Conservation (phyloP, 2,113 vertebrate species). For the Eptesicus fuscus region DNA sequence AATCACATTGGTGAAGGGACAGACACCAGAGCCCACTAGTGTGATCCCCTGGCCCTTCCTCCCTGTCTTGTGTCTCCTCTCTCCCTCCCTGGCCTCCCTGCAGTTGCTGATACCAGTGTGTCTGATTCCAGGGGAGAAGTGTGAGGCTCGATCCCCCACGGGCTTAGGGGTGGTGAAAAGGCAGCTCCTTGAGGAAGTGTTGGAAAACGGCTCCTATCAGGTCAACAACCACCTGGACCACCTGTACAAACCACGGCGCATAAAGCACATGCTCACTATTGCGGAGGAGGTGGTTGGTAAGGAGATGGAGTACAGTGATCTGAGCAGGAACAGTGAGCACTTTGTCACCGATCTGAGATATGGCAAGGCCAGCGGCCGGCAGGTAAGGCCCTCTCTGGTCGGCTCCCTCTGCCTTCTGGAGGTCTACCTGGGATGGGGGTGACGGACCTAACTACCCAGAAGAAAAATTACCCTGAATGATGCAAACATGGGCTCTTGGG, state of each 20-base stretch:
- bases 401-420: background rate
- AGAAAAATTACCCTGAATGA: too few species aligned
- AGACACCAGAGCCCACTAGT: background rate
- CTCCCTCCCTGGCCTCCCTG: too few species aligned
- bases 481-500: background rate
- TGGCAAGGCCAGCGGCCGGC: slow-evolving; percentile 74
- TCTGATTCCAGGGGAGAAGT: slow-evolving; percentile 69
- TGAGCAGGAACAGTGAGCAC: slow-evolving; percentile 84
- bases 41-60: background rate
- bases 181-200: slow-evolving; percentile 77
- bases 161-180: slow-evolving; percentile 76
- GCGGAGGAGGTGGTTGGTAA: slow-evolving; percentile 54
- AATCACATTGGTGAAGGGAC: background rate
- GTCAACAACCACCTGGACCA: slow-evolving; percentile 84
- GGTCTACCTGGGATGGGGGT: too few species aligned
- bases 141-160: slow-evolving; percentile 52
- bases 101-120: accelerated
- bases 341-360: slow-evolving; percentile 86
- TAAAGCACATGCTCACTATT: background rate
- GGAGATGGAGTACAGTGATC: slow-evolving; percentile 72
- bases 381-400: slow-evolving; percentile 74
- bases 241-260: slow-evolving; percentile 57
- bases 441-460: background rate
- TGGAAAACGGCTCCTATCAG: slow-evolving; percentile 63
- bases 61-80: background rate